Conservation (phyloP, 2,797 vertebrate species). For the Psittacula derbiana region DNA sequence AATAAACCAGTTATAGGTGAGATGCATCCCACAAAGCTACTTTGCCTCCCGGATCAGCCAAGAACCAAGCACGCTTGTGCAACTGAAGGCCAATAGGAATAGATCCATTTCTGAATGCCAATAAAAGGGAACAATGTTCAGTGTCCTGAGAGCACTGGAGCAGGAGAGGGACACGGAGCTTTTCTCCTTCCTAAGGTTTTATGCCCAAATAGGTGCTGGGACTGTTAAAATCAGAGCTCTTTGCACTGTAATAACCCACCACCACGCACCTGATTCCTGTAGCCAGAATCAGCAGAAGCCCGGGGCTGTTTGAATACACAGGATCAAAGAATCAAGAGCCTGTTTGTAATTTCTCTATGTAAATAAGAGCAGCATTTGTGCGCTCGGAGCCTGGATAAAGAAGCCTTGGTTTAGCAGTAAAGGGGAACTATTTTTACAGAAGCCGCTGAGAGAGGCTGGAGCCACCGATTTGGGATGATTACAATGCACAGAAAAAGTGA, state of each 20-base stretch:
- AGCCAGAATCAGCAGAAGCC: slow-evolving; percentile 1
- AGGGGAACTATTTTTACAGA: slow-evolving; percentile 54
- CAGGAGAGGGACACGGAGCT: not conserved
- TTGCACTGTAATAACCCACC: not conserved
- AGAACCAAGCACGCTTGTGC: not conserved
- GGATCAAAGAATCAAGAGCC: slow-evolving; percentile 20
- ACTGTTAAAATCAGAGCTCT: not conserved
- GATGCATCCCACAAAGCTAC: not conserved
- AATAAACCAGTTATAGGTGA: not conserved
- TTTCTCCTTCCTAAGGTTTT: not conserved
- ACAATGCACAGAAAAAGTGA: slow-evolving; percentile 23
- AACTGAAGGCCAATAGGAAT: not conserved
- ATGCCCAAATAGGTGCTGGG: not conserved
- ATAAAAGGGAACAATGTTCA: not conserved
- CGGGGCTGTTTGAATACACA: not conserved
- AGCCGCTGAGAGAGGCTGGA: slow-evolving; percentile 20
- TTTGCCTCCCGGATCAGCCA: not conserved
- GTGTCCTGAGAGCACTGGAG: not conserved
- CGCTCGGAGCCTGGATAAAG: not conserved
- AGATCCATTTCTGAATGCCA: not conserved
- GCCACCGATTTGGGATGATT: slow-evolving; percentile 24
- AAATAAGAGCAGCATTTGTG: not conserved
- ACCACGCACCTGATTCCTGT: not conserved
- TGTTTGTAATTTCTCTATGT: not conserved
- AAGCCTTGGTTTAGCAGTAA: slow-evolving; percentile 26